Conservation (phyloP, 2,888 invertebrate species). For the Synergus gifuensis region DNA sequence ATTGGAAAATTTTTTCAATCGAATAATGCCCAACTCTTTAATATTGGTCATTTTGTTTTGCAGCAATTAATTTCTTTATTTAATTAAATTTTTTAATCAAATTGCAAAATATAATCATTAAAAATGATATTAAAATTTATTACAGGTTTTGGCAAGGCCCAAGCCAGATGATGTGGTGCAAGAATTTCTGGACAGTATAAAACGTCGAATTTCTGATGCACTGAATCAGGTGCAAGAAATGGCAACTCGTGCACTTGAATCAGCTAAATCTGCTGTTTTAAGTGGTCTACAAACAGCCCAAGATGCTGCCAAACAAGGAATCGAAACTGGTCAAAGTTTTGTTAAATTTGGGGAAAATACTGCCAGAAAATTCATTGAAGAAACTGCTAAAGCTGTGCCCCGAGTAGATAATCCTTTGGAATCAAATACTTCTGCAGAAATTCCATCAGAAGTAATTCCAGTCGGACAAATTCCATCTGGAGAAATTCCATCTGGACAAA, state of each 20-base stretch:
- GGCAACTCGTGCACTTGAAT: conserved; percentile 51
- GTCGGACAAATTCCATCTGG: not conserved
- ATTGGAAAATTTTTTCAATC: too few species aligned
- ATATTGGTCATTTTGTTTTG: too few species aligned
- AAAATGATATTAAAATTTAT: not conserved
- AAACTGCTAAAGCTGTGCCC: not conserved
- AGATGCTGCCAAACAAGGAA: conserved; percentile 48
- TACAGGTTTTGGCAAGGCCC: not conserved
- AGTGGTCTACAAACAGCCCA: conserved; percentile 52
- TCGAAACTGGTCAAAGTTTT: conserved; percentile 49
- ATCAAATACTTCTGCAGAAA: not conserved
- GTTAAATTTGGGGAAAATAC: conserved; percentile 46
- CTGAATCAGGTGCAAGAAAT: conserved; percentile 49
- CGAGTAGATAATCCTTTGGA: not conserved
- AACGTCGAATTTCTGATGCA: conserved; percentile 41
- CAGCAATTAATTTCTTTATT: too few species aligned
- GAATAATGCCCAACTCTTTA: too few species aligned
- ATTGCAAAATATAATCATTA: too few species aligned
- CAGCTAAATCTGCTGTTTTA: conserved; percentile 47
- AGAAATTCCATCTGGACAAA: not conserved
- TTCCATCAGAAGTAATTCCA: not conserved
- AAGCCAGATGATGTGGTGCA: conserved; percentile 10
- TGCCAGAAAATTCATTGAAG: conserved; percentile 15
- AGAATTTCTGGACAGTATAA: conserved; percentile 25
- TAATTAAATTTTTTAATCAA: too few species aligned